These are phyloP conservation scores for Mycteria americana DNA, from an alignment of 2,797 vertebrate genomes.

Conservation along the genomic window DNA sequence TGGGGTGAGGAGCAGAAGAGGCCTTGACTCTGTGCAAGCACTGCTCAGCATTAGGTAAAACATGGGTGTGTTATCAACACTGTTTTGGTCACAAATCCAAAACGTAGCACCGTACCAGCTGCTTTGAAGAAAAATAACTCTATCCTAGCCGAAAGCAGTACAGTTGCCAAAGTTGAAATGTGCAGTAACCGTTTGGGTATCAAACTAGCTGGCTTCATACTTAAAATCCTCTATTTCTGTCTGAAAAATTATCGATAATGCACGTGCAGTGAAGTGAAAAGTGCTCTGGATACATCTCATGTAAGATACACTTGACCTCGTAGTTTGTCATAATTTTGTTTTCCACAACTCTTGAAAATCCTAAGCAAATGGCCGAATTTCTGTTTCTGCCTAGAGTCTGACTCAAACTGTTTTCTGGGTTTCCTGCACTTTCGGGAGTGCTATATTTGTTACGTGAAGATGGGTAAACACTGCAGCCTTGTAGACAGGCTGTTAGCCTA, in stretches of 20 bases:
- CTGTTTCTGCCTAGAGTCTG: background rate
- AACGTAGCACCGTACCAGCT: fast-evolving
- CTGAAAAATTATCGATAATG: background rate
- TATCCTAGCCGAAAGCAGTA: background rate
- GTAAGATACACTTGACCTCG: background rate
- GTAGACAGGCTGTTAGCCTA: background rate
- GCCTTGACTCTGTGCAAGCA: background rate
- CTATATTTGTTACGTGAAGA: background rate
- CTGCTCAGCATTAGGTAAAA: background rate
- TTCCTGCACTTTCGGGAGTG: background rate
- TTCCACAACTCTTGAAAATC: background rate
- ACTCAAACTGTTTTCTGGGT: background rate
- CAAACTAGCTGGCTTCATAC: background rate
- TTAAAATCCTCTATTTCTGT: background rate
- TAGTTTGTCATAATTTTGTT: background rate
- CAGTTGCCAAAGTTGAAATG: background rate
- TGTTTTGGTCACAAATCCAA: background rate
- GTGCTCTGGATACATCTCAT: background rate
- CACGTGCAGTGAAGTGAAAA: background rate
- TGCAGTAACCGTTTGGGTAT: background rate
- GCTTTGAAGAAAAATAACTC: background rate
- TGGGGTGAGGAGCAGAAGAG: background rate
- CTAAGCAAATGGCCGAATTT: background rate
- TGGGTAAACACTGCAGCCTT: background rate
- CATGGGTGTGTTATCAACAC: fast-evolving